Base-by-base conservation (phyloP, 2,888 invertebrate species). In the Lithophane socia region DNA sequence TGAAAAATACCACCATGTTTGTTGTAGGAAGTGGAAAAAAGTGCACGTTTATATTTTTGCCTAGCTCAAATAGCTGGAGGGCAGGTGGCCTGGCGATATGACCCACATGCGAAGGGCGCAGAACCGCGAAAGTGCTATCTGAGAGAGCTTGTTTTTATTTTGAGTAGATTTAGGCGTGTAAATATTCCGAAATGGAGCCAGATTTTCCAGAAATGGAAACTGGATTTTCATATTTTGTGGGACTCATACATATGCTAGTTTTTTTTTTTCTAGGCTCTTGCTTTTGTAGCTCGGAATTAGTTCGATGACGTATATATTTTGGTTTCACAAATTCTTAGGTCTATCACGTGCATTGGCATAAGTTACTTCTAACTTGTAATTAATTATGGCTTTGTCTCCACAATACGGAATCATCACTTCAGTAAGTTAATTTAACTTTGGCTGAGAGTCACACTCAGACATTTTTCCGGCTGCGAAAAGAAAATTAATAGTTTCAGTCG, bases 401-500 rank as follows among this genome's bases (percentile, higher is more conserved):
- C 60, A 76, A 75, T 81, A 79, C 70, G 82, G 82, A 87, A 90
- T 82, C 79, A 76, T 84, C 81, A 63, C 84, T 86, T 87, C 82
- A 58, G 83, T 83, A 85, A 88, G 85, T 86, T 83, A 90, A 89
- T 86, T 84, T 87, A 87, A 90, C 90, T 81, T 78, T 52, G 68
- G 60, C 77, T 89, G 80, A 68, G 88, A 88, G 89, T 90, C 89
- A 90, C 88, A 91, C 84, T 85, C 86, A 82, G 87, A 90, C 86
- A 92, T 92, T 91, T 91, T 92, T 92, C 90, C 88, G 88, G 87
- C 83, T 88, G 91, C 88, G 87, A 90, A 92, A 92, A 92, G 92
- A 91, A 93, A 94, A 94, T 93, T 92, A 94, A 93, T 94, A 93
- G 92, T 94, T 93, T 89, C 87, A 92, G 88, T 89, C 83, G 82